Conservation (phyloP, 37 sponge, comb jelly and placozoan genomes). For the Halisarca cf. caerulea region DNA sequence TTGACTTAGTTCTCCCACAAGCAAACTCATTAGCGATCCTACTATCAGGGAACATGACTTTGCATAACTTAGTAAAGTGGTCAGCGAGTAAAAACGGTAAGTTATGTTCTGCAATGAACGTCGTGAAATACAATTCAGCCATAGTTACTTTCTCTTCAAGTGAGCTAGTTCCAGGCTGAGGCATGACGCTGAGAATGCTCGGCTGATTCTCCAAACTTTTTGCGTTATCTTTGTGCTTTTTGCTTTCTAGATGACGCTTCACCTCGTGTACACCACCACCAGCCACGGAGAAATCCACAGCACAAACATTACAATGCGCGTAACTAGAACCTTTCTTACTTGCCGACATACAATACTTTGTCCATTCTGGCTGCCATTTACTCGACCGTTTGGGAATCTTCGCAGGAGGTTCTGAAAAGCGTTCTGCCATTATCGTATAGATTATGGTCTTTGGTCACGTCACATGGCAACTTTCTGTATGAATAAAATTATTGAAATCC, state of each 20-base stretch:
- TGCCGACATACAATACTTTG: background rate
- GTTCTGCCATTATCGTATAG: no score
- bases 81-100: constrained; percentile 26
- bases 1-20: constrained; percentile 34
- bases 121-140: constrained; percentile 38
- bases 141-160: background rate
- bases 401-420: no score
- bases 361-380: constrained; percentile 49
- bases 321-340: constrained; percentile 34
- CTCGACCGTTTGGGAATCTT: background rate
- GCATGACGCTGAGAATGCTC: background rate
- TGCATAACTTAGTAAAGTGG: constrained; percentile 46
- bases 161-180: no score
- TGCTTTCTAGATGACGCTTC: constrained; percentile 40
- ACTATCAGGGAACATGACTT: constrained; percentile 50
- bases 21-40: constrained; percentile 42
- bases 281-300: constrained; percentile 28
- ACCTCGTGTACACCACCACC: constrained; percentile 54
- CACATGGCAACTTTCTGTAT: no score
- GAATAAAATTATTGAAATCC: no score
- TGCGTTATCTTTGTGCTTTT: constrained; percentile 38
- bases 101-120: constrained; percentile 45
- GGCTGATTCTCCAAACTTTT: background rate
- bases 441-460: no score
- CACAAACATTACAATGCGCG: constrained; percentile 29